Percentiles rank a stretch among this genome's conserved stretches.
These are phyloP conservation scores for Himalopsyche japonica DNA, from an alignment of 2,888 invertebrate species.

Conservation along the genomic window DNA sequence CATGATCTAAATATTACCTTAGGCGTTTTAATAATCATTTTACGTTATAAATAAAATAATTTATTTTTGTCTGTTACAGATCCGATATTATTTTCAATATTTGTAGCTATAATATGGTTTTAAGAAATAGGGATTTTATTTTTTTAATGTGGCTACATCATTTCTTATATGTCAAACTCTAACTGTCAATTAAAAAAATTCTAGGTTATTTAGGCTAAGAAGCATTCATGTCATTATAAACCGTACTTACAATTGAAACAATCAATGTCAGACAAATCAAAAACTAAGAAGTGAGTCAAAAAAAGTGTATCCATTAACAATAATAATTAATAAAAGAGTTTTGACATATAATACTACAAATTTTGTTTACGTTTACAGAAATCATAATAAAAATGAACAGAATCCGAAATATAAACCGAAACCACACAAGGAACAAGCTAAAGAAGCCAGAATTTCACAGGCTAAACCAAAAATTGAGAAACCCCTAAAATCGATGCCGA, in stretches of 20 bases:
- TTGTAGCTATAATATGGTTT: neutral
- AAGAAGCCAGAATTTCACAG: neutral
- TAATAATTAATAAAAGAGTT: neutral
- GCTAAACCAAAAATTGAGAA: neutral
- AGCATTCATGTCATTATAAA: neutral
- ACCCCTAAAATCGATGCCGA: neutral
- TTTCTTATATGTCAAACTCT: neutral
- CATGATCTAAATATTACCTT: too few relatives aligned
- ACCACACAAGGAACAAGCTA: neutral
- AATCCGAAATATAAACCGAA: slow-evolving; percentile 4
- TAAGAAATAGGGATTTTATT: neutral
- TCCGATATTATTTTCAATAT: too few relatives aligned
- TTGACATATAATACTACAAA: neutral
- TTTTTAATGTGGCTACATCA: neutral
- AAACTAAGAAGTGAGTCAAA: slow-evolving; percentile 21
- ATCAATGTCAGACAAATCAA: slow-evolving; percentile 25
- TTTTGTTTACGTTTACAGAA: neutral
- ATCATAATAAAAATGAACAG: slow-evolving; percentile 11
- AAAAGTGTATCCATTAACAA: neutral
- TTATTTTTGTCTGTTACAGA: too few relatives aligned
- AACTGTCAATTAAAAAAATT: neutral
- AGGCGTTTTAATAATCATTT: too few relatives aligned
- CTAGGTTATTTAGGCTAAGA: neutral
- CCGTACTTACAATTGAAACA: neutral
- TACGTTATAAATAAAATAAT: too few relatives aligned